Conservation (phyloP, 1,140 invertebrate species). For the Trachymyrmex cornetzi region DNA sequence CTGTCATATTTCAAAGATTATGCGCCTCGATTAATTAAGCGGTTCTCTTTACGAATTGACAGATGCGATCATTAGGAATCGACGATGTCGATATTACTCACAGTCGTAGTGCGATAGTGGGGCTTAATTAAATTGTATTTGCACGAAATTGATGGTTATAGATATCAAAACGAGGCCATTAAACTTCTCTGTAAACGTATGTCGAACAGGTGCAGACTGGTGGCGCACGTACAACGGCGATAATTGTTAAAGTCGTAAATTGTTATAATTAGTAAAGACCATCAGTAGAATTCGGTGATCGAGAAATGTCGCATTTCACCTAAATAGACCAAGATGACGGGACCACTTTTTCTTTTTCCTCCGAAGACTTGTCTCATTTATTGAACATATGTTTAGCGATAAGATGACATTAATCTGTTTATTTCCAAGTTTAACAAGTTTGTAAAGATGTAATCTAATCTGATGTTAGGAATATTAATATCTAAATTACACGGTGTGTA, state of each 20-base stretch:
- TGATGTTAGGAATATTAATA: neutral
- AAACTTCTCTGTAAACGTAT: slow-evolving; percentile 68
- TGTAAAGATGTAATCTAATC: neutral
- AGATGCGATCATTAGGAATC: slow-evolving; percentile 52
- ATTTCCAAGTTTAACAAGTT: neutral
- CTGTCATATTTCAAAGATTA: neutral
- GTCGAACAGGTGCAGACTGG: slow-evolving; percentile 72
- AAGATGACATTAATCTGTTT: neutral
- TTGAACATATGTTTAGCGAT: slow-evolving; percentile 9
- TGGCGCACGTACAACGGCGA: slow-evolving; percentile 55
- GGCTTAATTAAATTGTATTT: slow-evolving; percentile 76
- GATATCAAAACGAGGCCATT: slow-evolving; percentile 70
- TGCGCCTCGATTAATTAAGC: slow-evolving; percentile 48
- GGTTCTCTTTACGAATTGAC: slow-evolving; percentile 35
- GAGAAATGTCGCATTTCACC: neutral
- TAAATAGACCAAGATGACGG: neutral
- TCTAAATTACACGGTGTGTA: neutral
- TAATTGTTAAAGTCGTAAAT: slow-evolving; percentile 75
- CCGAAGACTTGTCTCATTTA: neutral
- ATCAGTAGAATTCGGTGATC: slow-evolving; percentile 19
- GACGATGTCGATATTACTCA: slow-evolving; percentile 50
- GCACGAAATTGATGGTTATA: slow-evolving; percentile 68
- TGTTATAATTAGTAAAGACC: slow-evolving; percentile 68
- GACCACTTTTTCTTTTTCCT: neutral
- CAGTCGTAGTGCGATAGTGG: slow-evolving; percentile 15